phyloP scores from a whole-genome alignment of 2,888 invertebrate genomes.

The Cordylochernes scorpioides region DNA sequence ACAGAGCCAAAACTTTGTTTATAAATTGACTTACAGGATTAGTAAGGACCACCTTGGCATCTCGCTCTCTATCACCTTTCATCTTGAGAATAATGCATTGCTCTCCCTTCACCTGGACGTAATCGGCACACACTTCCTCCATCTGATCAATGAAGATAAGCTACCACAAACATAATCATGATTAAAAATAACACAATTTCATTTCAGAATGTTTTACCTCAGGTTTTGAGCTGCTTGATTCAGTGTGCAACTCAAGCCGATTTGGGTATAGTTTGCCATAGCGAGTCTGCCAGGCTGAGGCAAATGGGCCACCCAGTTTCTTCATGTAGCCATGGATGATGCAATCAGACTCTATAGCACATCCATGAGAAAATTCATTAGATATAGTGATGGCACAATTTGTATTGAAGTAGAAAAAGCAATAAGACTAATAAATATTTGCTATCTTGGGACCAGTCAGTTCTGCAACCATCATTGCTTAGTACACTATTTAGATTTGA shows the following conservation, averaged over 20 bases:
- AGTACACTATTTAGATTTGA: too few relatives aligned
- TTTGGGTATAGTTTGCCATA: slow-evolving; percentile 78
- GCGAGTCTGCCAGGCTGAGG: slow-evolving; percentile 93
- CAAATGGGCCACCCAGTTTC: slow-evolving; percentile 93
- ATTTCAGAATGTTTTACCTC: slow-evolving; percentile 27
- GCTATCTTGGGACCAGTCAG: not conserved
- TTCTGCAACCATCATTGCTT: not conserved
- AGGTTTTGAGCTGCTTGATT: slow-evolving; percentile 61
- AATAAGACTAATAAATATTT: not conserved
- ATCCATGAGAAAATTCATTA: not conserved
- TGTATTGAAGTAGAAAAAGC: not conserved
- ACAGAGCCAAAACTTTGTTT: too few relatives aligned
- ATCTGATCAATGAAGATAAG: slow-evolving; percentile 91
- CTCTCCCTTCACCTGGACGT: slow-evolving; percentile 80
- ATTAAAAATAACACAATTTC: not conserved
- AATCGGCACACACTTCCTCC: slow-evolving; percentile 76
- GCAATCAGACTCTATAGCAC: slow-evolving; percentile 69
- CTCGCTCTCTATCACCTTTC: slow-evolving; percentile 26
- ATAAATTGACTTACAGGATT: slow-evolving; percentile 49
- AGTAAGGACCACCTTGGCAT: slow-evolving; percentile 60
- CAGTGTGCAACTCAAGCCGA: slow-evolving; percentile 74
- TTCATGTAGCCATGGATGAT: slow-evolving; percentile 98
- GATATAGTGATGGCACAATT: not conserved
- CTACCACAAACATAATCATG: slow-evolving; percentile 19
- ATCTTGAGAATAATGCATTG: slow-evolving; percentile 85